These are phyloP conservation scores for Phrixothrix hirtus DNA, from an alignment of 2,888 invertebrate genomes.

Conservation along the genomic window DNA sequence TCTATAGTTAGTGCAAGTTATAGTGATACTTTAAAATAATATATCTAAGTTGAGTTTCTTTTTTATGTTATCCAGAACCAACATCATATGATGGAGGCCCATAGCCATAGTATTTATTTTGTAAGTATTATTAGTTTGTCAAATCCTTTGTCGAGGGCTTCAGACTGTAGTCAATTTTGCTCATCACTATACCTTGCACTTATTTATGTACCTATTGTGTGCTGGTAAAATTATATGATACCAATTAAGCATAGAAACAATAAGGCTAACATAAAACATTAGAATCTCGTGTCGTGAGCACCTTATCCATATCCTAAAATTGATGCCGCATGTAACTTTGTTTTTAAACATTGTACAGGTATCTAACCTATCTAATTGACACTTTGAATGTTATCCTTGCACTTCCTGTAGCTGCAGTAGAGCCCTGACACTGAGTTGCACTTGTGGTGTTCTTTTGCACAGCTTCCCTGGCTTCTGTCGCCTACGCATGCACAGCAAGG, in stretches of 20 bases:
- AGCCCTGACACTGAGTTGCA: conserved; percentile 51
- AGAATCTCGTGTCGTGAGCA: conserved; percentile 37
- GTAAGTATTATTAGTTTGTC: conserved; percentile 39
- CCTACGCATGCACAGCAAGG: conserved; percentile 92
- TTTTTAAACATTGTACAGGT: conserved; percentile 41
- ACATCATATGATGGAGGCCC: conserved; percentile 41
- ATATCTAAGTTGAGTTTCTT: conserved; percentile 31
- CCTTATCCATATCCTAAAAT: conserved; percentile 40
- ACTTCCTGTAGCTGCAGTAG: conserved; percentile 42
- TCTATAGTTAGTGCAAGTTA: conserved; percentile 44
- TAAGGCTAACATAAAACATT: too few relatives aligned
- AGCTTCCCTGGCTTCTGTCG: conserved; percentile 98
- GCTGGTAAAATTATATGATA: neutral
- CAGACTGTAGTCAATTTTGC: conserved; percentile 26
- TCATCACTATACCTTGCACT: conserved; percentile 50
- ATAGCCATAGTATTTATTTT: conserved; percentile 34
- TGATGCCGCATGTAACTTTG: conserved; percentile 44
- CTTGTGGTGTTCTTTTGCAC: conserved; percentile 62
- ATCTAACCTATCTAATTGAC: conserved; percentile 41
- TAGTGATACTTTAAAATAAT: conserved; percentile 37
- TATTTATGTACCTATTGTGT: conserved; percentile 23
- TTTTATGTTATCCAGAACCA: conserved; percentile 43
- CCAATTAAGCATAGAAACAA: too few relatives aligned
- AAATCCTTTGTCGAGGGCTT: conserved; percentile 14
- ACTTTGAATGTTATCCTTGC: conserved; percentile 38